phyloP scores from a whole-genome alignment of 2,888 invertebrate genomes.

The Drosophila mayaguana region DNA sequence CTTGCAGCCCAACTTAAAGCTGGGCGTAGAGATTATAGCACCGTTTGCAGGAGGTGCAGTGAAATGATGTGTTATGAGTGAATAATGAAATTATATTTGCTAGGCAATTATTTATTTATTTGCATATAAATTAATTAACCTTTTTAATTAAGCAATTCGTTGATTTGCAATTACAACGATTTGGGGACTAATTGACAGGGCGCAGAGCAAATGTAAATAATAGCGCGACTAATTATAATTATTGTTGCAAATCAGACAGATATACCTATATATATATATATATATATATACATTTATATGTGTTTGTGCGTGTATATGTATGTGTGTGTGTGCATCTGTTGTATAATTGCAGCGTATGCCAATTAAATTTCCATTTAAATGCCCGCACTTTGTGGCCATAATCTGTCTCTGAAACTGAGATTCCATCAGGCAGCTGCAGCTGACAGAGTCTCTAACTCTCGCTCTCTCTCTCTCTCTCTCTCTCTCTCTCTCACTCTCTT shows the following conservation, averaged over 20 bases:
- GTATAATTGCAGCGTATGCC: slow-evolving; percentile 64
- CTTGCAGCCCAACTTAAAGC: slow-evolving; percentile 30
- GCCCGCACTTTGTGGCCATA: slow-evolving; percentile 42
- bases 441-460: slow-evolving; percentile 11
- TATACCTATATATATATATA: background rate
- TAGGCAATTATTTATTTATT: slow-evolving; percentile 3
- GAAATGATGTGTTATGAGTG: slow-evolving; percentile 4
- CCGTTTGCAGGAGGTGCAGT: background rate
- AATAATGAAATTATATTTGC: slow-evolving; percentile 5
- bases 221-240: slow-evolving; percentile 64
- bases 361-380: slow-evolving; percentile 73
- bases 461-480: slow-evolving; percentile 6
- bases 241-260: slow-evolving; percentile 52
- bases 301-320: background rate
- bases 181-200: slow-evolving; percentile 65
- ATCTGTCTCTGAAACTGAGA: slow-evolving; percentile 31
- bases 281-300: background rate
- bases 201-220: slow-evolving; percentile 58
- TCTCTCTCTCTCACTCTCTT: slow-evolving; percentile 5
- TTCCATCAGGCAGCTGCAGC: slow-evolving; percentile 21
- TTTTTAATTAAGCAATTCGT: slow-evolving; percentile 18
- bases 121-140: slow-evolving; percentile 21
- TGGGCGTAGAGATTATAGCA: slow-evolving; percentile 13
- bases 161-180: slow-evolving; percentile 51
- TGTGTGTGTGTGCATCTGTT: background rate